Conservation (phyloP, 2,113 vertebrate species). For the Picathartes gymnocephalus region DNA sequence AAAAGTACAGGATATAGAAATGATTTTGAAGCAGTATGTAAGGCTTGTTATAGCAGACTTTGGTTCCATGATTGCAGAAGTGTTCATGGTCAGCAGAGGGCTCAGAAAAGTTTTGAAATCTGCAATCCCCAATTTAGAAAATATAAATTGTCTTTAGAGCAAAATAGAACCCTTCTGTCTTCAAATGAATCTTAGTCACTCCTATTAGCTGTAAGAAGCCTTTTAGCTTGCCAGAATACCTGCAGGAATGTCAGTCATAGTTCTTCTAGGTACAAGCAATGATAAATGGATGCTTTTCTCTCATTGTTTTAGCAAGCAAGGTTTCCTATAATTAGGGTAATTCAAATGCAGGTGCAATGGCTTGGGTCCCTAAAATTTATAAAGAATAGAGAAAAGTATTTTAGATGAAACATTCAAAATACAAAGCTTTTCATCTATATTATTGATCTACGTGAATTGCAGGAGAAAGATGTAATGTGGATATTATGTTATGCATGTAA, state of each 20-base stretch:
- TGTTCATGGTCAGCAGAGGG: neutral
- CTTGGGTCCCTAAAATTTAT: neutral
- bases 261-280: neutral
- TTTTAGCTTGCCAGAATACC: slow-evolving; percentile 17
- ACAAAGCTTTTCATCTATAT: neutral
- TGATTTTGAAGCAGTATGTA: neutral
- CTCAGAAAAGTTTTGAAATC: neutral
- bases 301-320: slow-evolving; percentile 9
- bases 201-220: neutral
- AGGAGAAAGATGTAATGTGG: neutral
- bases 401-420: neutral
- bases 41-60: neutral
- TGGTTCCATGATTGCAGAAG: neutral
- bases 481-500: neutral
- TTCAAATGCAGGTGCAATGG: slow-evolving; percentile 9
- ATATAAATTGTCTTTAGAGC: neutral
- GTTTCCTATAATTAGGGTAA: slow-evolving; percentile 1
- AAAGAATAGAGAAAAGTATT: neutral
- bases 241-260: neutral
- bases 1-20: neutral
- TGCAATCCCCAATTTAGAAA: neutral
- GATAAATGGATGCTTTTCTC: neutral
- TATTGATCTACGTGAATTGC: neutral
- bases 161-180: neutral
- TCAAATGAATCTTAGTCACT: neutral